Evolutionary conservation across 2,113 vertebrate genomes (phyloP), one percentile per base, ranked within the genome.

Genomic region (Pterocles burchelli): DNA sequence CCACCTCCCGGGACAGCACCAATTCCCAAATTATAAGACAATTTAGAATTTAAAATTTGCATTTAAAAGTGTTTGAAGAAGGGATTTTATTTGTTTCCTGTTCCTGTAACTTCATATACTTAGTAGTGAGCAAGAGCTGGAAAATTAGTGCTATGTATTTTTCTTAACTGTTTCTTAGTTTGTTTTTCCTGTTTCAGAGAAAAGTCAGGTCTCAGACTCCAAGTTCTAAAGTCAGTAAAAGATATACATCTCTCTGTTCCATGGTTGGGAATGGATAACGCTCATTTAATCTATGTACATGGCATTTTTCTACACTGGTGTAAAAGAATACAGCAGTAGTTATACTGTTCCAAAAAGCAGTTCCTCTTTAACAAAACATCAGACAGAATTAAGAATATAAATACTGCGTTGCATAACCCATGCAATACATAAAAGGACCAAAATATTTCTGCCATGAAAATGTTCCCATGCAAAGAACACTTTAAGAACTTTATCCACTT

Each of bases 11-110:
- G 34, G 57, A 58, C 2, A 6, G 10, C 79, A 86, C 4, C 0
- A 1, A 90, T 77, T 88, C 48, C n/a, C 59, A 55, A 83, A 88
- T 90, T 74, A 31, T 17, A 74, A 77, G 17, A 33, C 38, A 72
- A 91, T 75, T 59, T 73, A 65, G 17, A 82, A 70, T 75, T 68
- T 62, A 24, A 82, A 88, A 85, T 75, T 89, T 87, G 28, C 72
- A 36, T 88, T 94, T 78, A 43, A 74, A 80, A 84, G 34, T 85
- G 9, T 78, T 85, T 84, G 68, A 94, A 93, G 51, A 79, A 88
- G 9, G 28, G 20, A 29, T 41, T 90, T 90, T 70, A 49, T 91
- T 66, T 89, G 9, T 29, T 91, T 85, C 36, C 25, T 88, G 28
- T 76, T 85, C 36, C 29, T 88, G 31, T 76, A 58, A 49, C 22